Base-by-base conservation (phyloP, 2,888 invertebrate species). In the Spodoptera littoralis region DNA sequence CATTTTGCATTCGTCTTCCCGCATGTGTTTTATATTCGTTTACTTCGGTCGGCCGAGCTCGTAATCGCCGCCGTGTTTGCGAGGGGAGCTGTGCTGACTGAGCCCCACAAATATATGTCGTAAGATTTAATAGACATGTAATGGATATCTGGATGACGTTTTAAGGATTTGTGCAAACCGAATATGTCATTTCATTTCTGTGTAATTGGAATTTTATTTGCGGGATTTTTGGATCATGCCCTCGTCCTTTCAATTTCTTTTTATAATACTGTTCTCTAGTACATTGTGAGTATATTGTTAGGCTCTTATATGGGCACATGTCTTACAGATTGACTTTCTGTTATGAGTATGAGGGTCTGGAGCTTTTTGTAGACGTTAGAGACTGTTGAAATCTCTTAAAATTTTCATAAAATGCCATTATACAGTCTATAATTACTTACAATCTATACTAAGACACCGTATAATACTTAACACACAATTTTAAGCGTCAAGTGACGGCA, bases 121-220 rank as follows among this genome's bases (percentile, higher is more conserved):
- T 94, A 92, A 94, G 94, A 94, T 94, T 94, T 94, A 94, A 94
- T 94, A 94, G 93, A 94, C 93, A 94, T 94, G 94, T 94, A 94
- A 94, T 94, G 93, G 94, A 94, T 94, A 94, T 94, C 94, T 93
- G 93, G 93, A 94, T 94, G 94, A 94, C 94, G 91, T 92, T 94
- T 94, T 94, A 94, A 94, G 94, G 94, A 94, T 94, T 94, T 94
- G 93, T 88, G 94, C 94, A 94, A 94, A 94, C 94, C 91, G 92
- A 94, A 93, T 93, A 93, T 93, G 94, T 93, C 93, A 93, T 93
- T 92, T 92, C 89, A 88, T 90, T 89, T 87, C 87, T 86, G 84
- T 70, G 90, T 90, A 88, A 94, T 93, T 93, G 92, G 90, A 93
- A 92, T 93, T 94, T 94, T 92, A 94, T 94, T 92, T 91, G 92